Evolutionary conservation across 37 sponge, comb jelly and placozoan species (phyloP), one percentile per base, ranked within the genome.

Genomic region (Oopsacas minuta): DNA sequence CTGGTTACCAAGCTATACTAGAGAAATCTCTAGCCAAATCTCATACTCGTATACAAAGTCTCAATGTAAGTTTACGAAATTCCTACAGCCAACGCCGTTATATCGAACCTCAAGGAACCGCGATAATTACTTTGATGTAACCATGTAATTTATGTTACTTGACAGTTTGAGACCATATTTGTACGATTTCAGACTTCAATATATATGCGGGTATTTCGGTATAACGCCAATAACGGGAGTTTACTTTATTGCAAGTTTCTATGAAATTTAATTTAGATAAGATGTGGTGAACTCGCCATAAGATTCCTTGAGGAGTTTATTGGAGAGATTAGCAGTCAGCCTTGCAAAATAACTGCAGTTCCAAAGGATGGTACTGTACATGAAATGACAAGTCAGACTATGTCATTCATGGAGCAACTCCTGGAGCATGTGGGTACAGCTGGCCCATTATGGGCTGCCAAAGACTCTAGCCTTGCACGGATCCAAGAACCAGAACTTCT

Each of bases 281-380:
- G 30, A 34, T 61, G 75, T 34, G 75, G 75, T 5, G 75, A 61
- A 34, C 75, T 61, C 7, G 7, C 75, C 5, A n/a, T 61, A 7
- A 3, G 75, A 61, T 61, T 61, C 75, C 75, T 61, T 3, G 39
- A 82, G 28, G 42, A 82, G 42, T 82, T 82, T 28, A 39, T 39
- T 5, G 83, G 42, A 17, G 42, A 39, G 75, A 61, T 61, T 34
- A 61, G 75, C 75, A 61, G 75, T 12, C 75, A 96, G 53, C 92
- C 94, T 22, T 95, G 94, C 83, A 94, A 89, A 83, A 82, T 82
- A 42, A 89, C 92, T 12, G 92, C 94, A 36, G 81, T 88, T 52
- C 97, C 97, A 3, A 90, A 90, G 53, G 97, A 96, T 81, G 97
- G 97, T 0, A 96, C 97, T 36, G 97, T 96, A 5, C 97, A 96